Evolutionary conservation across 35 echinoderm and acorn worm genomes (phyloP), one percentile per base, ranked within the genome.

Genomic region (Holothuria glaberrima): DNA sequence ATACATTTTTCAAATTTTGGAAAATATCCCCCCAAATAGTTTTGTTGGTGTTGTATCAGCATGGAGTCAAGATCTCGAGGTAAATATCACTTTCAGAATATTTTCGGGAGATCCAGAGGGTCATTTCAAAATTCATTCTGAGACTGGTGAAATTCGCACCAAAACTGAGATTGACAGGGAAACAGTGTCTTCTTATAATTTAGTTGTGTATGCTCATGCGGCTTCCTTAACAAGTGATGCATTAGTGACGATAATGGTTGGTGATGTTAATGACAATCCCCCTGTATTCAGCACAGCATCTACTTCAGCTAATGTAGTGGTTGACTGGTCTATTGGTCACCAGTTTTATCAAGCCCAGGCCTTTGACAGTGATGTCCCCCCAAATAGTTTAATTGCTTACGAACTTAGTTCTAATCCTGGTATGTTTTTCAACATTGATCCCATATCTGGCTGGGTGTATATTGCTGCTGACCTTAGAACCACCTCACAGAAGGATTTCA

Each of bases 241-340:
- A 20, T 50, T 67, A 4, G 97, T 99, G 5, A 90, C 89, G 19
- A 80, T 99, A 25, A 36, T 32, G 13, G 67, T 99, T 17, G 64
- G 90, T 22, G 97, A 99, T 86, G 89, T 95, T 18, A 99, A 99
- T 80, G 97, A 99, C 41, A 99, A 99, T 71, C 59, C 88, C 27
- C 97, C 97, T n/a, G 12, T 57, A 18, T 99, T 99, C 77, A 28
- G 68, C 2, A 1, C 56, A 30, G 30, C 35, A 9, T 52, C 46
- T n/a, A 91, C 85, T 44, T 87, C 84, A 1, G 83, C 82, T 14
- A 75, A 99, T 89, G 93, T 99, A 17, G 97, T 99, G 12, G 97
- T 93, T 86, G 95, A 95, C 50, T 99, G 97, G 97, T 86, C 89
- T 16, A 41, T 99, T 22, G 97, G 97, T 29, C 68, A 82, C 29